A percentile compares a stretch with the other conserved stretches of the same genome.
These are phyloP conservation scores for Nasonia longicornis DNA, from an alignment of 1,140 invertebrate genomes.

Conservation along the genomic window DNA sequence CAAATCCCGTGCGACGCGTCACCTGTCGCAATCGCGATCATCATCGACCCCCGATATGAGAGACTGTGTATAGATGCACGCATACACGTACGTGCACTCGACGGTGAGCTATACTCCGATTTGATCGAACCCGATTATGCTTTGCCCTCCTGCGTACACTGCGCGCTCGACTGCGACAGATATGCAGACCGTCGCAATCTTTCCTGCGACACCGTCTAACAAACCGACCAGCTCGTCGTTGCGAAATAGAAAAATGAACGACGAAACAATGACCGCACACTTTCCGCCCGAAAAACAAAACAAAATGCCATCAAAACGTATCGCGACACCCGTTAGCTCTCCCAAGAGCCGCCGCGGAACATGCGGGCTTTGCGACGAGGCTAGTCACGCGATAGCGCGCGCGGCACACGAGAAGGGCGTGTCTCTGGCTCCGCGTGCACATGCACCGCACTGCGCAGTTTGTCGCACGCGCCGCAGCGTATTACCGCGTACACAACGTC, in stretches of 20 bases:
- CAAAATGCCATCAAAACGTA: not conserved
- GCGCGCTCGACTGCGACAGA: not conserved
- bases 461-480: constrained; percentile 63
- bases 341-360: not conserved
- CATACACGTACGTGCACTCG: not conserved
- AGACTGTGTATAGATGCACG: not conserved
- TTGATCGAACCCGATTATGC: constrained; percentile 13
- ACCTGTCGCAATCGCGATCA: constrained; percentile 16
- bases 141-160: not conserved
- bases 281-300: no score
- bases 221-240: not conserved
- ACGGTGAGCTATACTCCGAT: constrained; percentile 19
- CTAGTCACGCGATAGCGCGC: constrained; percentile 61
- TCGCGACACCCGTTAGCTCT: constrained; percentile 20
- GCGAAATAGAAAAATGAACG: not conserved
- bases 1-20: constrained; percentile 42
- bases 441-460: constrained; percentile 67
- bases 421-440: constrained; percentile 57
- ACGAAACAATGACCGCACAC: not conserved
- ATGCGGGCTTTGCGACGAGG: not conserved
- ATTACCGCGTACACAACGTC: constrained; percentile 43
- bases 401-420: constrained; percentile 66
- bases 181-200: not conserved
- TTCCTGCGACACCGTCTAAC: not conserved
- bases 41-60: not conserved